A percentile compares a stretch with the other conserved stretches of the same genome.
Conservation (phyloP, 2,113 vertebrate species). For the Orycteropus afer region DNA sequence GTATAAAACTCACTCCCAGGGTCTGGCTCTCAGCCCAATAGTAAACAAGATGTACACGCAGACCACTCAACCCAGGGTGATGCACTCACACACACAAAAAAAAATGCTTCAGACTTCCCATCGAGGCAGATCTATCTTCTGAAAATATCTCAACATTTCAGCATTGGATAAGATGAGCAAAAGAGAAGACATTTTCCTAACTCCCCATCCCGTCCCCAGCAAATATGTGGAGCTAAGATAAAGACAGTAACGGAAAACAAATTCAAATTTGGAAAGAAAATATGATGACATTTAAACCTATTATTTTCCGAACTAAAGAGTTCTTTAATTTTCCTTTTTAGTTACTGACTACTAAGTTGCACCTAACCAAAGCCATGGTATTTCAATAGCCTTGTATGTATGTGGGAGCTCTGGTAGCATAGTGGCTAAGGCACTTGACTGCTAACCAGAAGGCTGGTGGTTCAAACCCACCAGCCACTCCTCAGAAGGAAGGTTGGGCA, state of each 20-base stretch:
- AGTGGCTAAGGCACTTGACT: too few relatives aligned
- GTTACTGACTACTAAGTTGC: not conserved
- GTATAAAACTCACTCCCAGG: too few relatives aligned
- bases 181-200: not conserved
- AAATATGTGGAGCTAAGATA: not conserved
- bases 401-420: too few relatives aligned
- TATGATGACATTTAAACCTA: not conserved
- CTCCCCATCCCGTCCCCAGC: not conserved
- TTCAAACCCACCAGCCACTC: too few relatives aligned
- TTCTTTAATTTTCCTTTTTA: not conserved
- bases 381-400: too few relatives aligned
- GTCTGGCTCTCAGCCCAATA: too few relatives aligned
- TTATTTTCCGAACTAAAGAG: slow-evolving; percentile 17
- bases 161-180: not conserved
- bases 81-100: too few relatives aligned
- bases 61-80: too few relatives aligned
- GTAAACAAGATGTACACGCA: too few relatives aligned
- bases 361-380: too few relatives aligned
- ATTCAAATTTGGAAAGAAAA: not conserved
- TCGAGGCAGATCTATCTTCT: not conserved
- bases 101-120: not conserved
- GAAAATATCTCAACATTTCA: slow-evolving; percentile 9
- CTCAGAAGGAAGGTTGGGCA: too few relatives aligned
- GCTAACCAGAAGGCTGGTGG: too few relatives aligned
- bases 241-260: not conserved